Evolutionary conservation across 2,113 vertebrate species (phyloP), one percentile per base, ranked within the genome.

Genomic region (Notarius lentiginosus): DNA sequence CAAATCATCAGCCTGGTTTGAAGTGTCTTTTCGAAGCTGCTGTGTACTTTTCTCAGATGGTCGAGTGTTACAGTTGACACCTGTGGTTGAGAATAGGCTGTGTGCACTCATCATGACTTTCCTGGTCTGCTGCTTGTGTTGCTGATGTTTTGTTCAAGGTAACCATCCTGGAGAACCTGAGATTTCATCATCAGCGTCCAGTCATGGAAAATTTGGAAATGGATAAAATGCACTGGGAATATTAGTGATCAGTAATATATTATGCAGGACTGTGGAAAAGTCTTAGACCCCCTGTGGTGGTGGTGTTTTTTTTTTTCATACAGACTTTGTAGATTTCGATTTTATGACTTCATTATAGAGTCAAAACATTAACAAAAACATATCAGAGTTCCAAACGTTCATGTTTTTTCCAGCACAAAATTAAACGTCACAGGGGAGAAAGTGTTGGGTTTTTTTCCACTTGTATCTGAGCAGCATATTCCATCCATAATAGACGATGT

Each of bases 1-100:
- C 70, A 83, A 87, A 83, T 87, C 86, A 82, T 12, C 68, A 76
- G 68, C 80, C 58, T 65, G 80, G 58, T 55, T 66, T 65, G 56
- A 81, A 30, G 85, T 72, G 63, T 86, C 51, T 56, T 73, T 30
- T 81, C 56, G 56, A 27, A 76, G 72, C 17, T 51, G 58, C 20
- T 75, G 80, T 61, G 79, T 66, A 5, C 27, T 77, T 83, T 87
- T 83, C 70, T 76, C 41, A 4, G 17, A 60, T 17, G 65, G 30
- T 27, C 24, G 61, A 20, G 12, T 27, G 77, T 79, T 86, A 53
- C 60, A 18, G n/a, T 27, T 65, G 83, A 51, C 68, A 60, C 18
- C 12, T 61, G 70, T 51, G 24, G 5, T 17, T 15, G 24, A 22
- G 1, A 22, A 76, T 12, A 22, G 49, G 22, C 24, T 18, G 5